Evolutionary conservation across 2,113 vertebrate genomes (phyloP), one percentile per base, ranked within the genome.

Genomic region (Prietella phreatophila): DNA sequence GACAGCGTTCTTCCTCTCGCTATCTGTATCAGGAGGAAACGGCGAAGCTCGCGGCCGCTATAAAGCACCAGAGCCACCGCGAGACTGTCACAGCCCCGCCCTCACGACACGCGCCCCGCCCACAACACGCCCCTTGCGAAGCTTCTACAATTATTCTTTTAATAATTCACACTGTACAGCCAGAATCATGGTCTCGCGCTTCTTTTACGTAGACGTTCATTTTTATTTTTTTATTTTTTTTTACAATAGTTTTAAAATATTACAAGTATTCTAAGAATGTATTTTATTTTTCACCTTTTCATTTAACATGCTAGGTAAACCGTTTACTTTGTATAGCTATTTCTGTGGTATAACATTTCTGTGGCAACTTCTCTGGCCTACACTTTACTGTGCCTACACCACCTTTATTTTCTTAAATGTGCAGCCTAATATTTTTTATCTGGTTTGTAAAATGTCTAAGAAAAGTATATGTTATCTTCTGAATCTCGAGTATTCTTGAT

Each of bases 51-150:
- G 91, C 92, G 67, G 30, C 22, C 33, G 22, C 79, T 79, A 58
- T 56, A 65, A 56, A 91, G 60, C 93, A 89, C 93, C 94, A 88
- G 94, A 94, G 90, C 87, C 90, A 85, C 53, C 84, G 53, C 13
- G 84, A 73, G 69, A 33, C 42, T 25, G 10, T 61, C 56, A 1
- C 20, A 15, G 80, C 56, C 56, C 42, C 80, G 80, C 80, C 80
- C 80, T 61, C 22, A 61, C 5, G 2, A 1, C 33, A 56, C 56
- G 27, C 33, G 36, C 22, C 33, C 56, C 80, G 56, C 56, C 80
- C 79, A 58, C 78, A 80, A 56, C 7, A 30, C 50, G 22, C 42
- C 47, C 22, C n/a, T 50, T 30, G 8, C 3, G 20, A 56, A 55
- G 15, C 9, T 10, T n/a, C 53, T 13, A 13, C 79, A 33, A 30